These are phyloP conservation scores for Chloropsis cyanopogon DNA, from an alignment of 2,113 vertebrate genomes.

Conservation along the genomic window DNA sequence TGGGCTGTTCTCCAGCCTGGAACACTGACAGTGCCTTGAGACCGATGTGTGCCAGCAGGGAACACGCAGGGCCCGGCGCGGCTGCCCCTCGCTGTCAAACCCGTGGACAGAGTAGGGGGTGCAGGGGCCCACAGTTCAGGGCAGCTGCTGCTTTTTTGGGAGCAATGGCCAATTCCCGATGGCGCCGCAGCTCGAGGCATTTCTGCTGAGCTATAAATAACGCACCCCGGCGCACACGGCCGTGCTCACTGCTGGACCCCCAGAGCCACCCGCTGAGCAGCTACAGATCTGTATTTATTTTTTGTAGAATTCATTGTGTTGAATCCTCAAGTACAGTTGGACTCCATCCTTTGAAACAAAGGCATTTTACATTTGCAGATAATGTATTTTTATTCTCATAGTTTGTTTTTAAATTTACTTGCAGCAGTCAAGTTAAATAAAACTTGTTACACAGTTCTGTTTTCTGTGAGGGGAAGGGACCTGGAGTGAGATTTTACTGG, in stretches of 20 bases:
- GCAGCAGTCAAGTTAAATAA: slow-evolving; percentile 60
- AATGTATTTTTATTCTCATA: slow-evolving; percentile 47
- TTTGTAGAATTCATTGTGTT: slow-evolving; percentile 51
- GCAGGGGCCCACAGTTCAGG: rapidly evolving
- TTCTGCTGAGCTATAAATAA: slow-evolving; percentile 4
- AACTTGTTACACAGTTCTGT: not conserved
- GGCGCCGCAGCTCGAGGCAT: not conserved
- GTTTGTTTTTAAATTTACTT: slow-evolving; percentile 48
- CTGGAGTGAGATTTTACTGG: not conserved
- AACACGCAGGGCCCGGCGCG: rapidly evolving
- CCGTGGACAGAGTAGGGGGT: not conserved
- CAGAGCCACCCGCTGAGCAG: not conserved
- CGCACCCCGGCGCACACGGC: not conserved
- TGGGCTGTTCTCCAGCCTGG: not conserved
- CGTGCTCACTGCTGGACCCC: not conserved
- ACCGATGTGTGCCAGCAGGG: rapidly evolving
- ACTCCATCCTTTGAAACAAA: slow-evolving; percentile 41
- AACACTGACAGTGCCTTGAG: slow-evolving; percentile 34
- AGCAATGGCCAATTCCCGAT: not conserved
- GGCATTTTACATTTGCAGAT: slow-evolving; percentile 36
- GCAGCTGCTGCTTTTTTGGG: not conserved
- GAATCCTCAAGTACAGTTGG: not conserved
- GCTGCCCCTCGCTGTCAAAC: not conserved
- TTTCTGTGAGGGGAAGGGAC: not conserved
- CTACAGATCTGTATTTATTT: slow-evolving; percentile 52